These are phyloP conservation scores for Columba livia DNA, from an alignment of 2,113 vertebrate species.

Conservation along the genomic window DNA sequence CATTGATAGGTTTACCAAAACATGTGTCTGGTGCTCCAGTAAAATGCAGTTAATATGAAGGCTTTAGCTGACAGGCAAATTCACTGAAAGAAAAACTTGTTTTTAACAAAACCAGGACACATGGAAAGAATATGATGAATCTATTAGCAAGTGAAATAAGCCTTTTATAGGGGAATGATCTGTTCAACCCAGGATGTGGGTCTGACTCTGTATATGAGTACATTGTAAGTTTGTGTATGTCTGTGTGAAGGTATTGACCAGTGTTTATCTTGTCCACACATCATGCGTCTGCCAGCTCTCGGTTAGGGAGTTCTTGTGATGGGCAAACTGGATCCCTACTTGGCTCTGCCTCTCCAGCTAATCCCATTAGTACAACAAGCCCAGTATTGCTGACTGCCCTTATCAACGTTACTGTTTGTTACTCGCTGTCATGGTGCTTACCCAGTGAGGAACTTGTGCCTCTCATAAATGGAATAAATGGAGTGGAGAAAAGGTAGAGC, in stretches of 20 bases:
- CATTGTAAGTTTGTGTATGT: neutral
- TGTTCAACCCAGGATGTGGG: neutral
- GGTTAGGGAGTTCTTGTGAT: too few relatives aligned
- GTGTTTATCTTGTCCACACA: neutral
- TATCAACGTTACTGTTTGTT: neutral
- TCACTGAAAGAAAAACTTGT: too few relatives aligned
- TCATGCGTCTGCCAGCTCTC: neutral
- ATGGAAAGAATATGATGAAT: neutral
- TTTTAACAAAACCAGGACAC: too few relatives aligned
- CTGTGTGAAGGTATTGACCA: rapidly evolving
- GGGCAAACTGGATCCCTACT: neutral
- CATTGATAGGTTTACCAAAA: too few relatives aligned
- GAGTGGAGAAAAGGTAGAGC: neutral
- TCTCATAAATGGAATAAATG: neutral
- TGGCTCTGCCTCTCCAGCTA: neutral
- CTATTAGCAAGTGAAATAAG: neutral
- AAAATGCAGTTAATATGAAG: too few relatives aligned
- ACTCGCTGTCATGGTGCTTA: neutral
- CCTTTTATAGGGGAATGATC: neutral
- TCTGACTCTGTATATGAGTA: neutral
- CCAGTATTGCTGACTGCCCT: neutral
- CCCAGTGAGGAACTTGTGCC: neutral
- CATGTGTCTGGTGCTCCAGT: too few relatives aligned
- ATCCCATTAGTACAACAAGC: neutral
- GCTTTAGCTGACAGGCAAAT: too few relatives aligned